Evolutionary conservation across 2,888 invertebrate species (phyloP), one percentile per base, ranked within the genome.

Genomic region (Spisula solida): DNA sequence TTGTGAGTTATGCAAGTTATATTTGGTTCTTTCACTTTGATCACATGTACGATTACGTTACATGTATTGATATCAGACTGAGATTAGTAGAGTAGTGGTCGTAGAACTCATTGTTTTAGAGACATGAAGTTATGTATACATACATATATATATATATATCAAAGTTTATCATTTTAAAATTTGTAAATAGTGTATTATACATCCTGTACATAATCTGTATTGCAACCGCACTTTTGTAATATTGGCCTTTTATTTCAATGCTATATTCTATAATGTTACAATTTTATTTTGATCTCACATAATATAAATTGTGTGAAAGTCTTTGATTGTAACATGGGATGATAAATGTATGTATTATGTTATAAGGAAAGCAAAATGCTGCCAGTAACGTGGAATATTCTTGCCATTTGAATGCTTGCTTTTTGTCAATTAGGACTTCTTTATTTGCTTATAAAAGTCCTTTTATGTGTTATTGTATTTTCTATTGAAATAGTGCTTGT

Each of bases 121-220:
- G 12, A 31, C 34, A 75, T 75, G 75, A 75, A 75, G 75, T 75
- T 75, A 31, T 75, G 75, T 87, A 79, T 86, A 87, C 60, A 82
- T 41, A 41, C 8, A n/a, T n/a, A n/a, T n/a, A n/a, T n/a, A n/a
- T n/a, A n/a, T n/a, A n/a, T n/a, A n/a, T 83, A 56, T 41, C 34
- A 80, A 83, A 83, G 84, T 88, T 88, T 84, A 85, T 88, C 81
- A 47, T 70, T 41, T 41, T 41, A 20, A 81, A 66, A 66, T 51
- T 41, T 88, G 88, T 88, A 88, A 75, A 88, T 88, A 88, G 34
- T 88, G 88, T 88, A 88, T 78, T 79, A 75, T 85, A 85, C n/a
- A 83, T 87, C 82, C 12, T 81, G 66, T 84, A 81, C 29, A 75
- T 75, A 75, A 2, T n/a, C 6, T 31, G 16, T 75, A 75, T 60